Evolutionary conservation across 2,113 vertebrate species (phyloP).

Genomic region (Saguinus imperator): DNA sequence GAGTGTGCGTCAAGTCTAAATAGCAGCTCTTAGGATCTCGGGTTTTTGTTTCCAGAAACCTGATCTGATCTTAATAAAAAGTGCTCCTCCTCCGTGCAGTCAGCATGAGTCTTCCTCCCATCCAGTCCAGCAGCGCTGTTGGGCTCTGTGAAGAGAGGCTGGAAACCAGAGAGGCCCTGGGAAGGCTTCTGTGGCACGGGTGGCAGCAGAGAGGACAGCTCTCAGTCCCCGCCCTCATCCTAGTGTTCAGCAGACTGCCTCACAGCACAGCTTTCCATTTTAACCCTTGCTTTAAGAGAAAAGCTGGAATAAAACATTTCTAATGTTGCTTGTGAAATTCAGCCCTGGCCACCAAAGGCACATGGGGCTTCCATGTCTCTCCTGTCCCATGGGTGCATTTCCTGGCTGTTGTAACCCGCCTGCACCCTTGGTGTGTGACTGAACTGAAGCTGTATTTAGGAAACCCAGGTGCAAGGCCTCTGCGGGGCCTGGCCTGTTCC

Average conservation of each 20-base stretch:
- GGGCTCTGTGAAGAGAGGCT: not conserved
- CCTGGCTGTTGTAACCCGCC: not conserved
- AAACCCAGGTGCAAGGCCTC: conserved; percentile 23
- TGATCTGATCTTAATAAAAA: not conserved
- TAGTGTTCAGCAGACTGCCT: not conserved
- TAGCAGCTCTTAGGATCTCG: accelerated
- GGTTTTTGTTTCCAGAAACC: not conserved
- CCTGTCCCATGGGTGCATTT: not conserved
- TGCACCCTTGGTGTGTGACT: conserved; percentile 9
- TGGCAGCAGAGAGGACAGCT: conserved; percentile 20
- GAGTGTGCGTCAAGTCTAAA: not conserved
- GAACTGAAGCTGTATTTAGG: not conserved
- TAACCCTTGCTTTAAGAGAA: not conserved
- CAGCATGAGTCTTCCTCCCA: not conserved
- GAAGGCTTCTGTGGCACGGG: not conserved
- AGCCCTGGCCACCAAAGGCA: not conserved
- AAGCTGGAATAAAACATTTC: not conserved
- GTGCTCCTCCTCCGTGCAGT: not conserved
- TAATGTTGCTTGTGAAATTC: not conserved
- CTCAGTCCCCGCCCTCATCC: not conserved
- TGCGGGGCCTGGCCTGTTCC: not conserved
- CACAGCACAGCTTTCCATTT: not conserved
- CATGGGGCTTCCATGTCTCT: not conserved
- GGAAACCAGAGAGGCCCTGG: not conserved
- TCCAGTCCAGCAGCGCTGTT: not conserved